These are phyloP conservation scores for Drosophila grimshawi DNA, from an alignment of 1,140 invertebrate genomes.

Conservation along the genomic window DNA sequence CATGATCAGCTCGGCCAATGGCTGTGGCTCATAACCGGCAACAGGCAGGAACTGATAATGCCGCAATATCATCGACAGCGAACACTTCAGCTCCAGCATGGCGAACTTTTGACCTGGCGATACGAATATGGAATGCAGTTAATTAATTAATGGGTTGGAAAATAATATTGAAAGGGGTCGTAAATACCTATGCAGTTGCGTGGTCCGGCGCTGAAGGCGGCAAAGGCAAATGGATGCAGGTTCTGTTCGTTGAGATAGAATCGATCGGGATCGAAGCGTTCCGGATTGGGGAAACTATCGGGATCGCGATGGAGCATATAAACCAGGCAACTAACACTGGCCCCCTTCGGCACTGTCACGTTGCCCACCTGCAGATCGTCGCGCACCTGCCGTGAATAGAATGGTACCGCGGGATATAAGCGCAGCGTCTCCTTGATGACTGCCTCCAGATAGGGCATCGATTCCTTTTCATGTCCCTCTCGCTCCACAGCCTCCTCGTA, in stretches of 20 bases:
- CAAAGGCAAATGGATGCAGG: slow-evolving; percentile 86
- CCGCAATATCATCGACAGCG: slow-evolving; percentile 81
- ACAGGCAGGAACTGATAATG: slow-evolving; percentile 81
- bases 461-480: slow-evolving; percentile 83
- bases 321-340: slow-evolving; percentile 83
- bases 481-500: slow-evolving; percentile 87
- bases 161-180: background rate
- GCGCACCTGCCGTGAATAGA: slow-evolving; percentile 86
- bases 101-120: slow-evolving; percentile 85
- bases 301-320: slow-evolving; percentile 87
- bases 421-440: slow-evolving; percentile 88
- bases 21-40: slow-evolving; percentile 58
- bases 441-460: slow-evolving; percentile 89
- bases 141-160: too few species aligned
- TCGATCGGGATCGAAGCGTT: slow-evolving; percentile 89
- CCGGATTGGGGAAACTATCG: slow-evolving; percentile 87
- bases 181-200: slow-evolving; percentile 89
- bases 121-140: background rate
- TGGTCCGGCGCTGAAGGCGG: slow-evolving; percentile 89
- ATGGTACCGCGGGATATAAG: slow-evolving; percentile 89
- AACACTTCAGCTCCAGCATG: slow-evolving; percentile 85
- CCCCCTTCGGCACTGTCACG: slow-evolving; percentile 85
- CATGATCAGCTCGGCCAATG: slow-evolving; percentile 79
- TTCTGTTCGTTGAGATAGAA: slow-evolving; percentile 86
- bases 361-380: slow-evolving; percentile 85